A percentile compares a stretch with the other conserved stretches of the same genome.
phyloP scores from a whole-genome alignment of 2,888 invertebrate species.

The Melieria picta region DNA sequence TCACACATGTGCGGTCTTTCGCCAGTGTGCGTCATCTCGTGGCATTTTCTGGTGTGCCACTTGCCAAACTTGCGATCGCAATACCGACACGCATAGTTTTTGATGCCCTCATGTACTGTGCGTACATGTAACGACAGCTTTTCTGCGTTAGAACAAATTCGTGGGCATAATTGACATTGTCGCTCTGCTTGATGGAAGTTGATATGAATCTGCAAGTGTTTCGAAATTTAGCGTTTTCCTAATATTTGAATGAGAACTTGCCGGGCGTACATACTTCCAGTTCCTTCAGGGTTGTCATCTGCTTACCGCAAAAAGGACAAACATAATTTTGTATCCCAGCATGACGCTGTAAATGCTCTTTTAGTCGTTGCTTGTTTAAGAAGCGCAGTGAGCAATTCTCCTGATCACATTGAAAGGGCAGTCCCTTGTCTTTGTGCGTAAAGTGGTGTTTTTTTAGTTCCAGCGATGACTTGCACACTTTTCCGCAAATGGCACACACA shows the following conservation, averaged over 20 bases:
- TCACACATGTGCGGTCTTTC: slow-evolving; percentile 57
- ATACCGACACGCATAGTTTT: slow-evolving; percentile 54
- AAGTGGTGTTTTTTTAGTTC: slow-evolving; percentile 37
- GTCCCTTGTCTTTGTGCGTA: slow-evolving; percentile 32
- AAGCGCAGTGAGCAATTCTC: slow-evolving; percentile 27
- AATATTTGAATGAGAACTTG: background rate
- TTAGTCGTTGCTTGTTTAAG: slow-evolving; percentile 7
- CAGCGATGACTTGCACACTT: slow-evolving; percentile 30
- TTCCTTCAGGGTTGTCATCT: slow-evolving; percentile 37
- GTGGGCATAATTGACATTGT: too few relatives aligned
- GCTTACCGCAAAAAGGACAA: slow-evolving; percentile 40
- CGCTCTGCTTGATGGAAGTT: too few relatives aligned
- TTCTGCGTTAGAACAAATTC: too few relatives aligned
- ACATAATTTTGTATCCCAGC: slow-evolving; percentile 41
- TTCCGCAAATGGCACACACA: slow-evolving; percentile 41
- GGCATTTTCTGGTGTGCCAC: slow-evolving; percentile 58
- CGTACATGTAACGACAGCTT: slow-evolving; percentile 37
- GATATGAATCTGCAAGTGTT: slow-evolving; percentile 53
- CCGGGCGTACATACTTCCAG: slow-evolving; percentile 31
- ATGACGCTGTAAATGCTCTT: slow-evolving; percentile 41
- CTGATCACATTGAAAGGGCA: slow-evolving; percentile 38
- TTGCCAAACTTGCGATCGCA: slow-evolving; percentile 58
- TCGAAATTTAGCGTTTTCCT: slow-evolving; percentile 55
- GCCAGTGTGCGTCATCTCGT: slow-evolving; percentile 62
- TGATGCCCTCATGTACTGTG: slow-evolving; percentile 55